These are phyloP conservation scores for Campylomormyrus numenius DNA, from an alignment of 2,113 vertebrate species.

Conservation along the genomic window DNA sequence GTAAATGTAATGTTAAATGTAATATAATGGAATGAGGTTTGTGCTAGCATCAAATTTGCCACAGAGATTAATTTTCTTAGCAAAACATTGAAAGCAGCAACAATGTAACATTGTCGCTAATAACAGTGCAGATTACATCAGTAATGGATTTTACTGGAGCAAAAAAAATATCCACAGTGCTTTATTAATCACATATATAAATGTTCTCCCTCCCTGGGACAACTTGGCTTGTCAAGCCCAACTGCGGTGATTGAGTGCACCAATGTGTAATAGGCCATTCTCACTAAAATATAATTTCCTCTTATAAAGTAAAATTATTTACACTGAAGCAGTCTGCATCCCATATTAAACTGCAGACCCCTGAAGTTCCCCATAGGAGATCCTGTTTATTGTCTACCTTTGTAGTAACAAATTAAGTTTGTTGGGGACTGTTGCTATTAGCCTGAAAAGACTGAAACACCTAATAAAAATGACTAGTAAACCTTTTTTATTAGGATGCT, in stretches of 20 bases:
- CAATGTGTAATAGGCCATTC: background rate
- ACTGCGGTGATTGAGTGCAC: background rate
- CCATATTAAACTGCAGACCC: constrained; percentile 10
- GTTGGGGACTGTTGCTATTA: constrained; percentile 49
- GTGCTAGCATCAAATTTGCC: background rate
- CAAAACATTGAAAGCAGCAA: background rate
- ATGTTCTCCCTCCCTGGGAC: background rate
- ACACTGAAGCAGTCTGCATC: background rate
- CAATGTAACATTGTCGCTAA: background rate
- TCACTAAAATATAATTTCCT: background rate
- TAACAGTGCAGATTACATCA: background rate
- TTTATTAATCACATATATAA: background rate
- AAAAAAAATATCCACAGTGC: background rate
- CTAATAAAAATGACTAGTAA: constrained; percentile 38
- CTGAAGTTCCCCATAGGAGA: background rate
- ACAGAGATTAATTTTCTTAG: background rate
- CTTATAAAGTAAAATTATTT: background rate
- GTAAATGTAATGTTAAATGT: background rate
- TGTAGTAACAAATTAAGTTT: constrained; percentile 46
- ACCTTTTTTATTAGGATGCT: constrained; percentile 14
- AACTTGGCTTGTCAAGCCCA: background rate
- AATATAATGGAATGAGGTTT: background rate
- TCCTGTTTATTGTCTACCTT: constrained; percentile 45
- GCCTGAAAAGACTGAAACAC: constrained; percentile 48
- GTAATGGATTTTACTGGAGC: constrained; percentile 4